Evolutionary conservation across 1,140 invertebrate genomes (phyloP).

Genomic region (Lepidurus apus): DNA sequence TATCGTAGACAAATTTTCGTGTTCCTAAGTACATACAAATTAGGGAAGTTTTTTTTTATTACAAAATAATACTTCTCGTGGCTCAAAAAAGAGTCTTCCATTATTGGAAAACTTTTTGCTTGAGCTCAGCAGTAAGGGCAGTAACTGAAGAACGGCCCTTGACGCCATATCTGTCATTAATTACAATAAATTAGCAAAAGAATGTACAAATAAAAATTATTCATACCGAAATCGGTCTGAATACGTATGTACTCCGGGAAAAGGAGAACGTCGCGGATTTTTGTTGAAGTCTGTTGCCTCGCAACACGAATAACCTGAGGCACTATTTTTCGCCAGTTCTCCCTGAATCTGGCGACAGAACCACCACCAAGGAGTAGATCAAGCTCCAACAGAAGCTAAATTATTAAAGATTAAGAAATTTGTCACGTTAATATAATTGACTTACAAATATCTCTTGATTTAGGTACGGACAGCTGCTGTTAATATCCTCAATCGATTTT

Average conservation of each 20-base stretch:
- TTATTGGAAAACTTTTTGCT: neutral
- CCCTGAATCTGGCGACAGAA: neutral
- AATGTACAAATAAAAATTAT: neutral
- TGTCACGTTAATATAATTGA: neutral
- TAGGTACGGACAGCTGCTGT: neutral
- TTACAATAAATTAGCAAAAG: neutral
- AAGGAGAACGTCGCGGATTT: neutral
- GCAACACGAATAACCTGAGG: neutral
- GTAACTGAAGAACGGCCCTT: neutral
- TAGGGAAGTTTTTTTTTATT: neutral
- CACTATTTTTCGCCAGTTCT: neutral
- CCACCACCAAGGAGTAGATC: neutral
- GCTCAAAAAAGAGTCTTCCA: neutral
- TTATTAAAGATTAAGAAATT: neutral
- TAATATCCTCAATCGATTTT: neutral
- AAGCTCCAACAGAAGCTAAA: neutral
- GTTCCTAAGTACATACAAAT: neutral
- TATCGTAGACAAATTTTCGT: neutral
- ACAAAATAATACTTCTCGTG: neutral
- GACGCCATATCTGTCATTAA: neutral
- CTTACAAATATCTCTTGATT: neutral
- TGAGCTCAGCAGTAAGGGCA: neutral
- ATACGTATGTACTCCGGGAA: neutral
- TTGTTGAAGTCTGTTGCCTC: neutral
- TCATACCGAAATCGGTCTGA: neutral